Conservation (phyloP, 2,113 vertebrate genomes). For the Ramphastos sulfuratus region DNA sequence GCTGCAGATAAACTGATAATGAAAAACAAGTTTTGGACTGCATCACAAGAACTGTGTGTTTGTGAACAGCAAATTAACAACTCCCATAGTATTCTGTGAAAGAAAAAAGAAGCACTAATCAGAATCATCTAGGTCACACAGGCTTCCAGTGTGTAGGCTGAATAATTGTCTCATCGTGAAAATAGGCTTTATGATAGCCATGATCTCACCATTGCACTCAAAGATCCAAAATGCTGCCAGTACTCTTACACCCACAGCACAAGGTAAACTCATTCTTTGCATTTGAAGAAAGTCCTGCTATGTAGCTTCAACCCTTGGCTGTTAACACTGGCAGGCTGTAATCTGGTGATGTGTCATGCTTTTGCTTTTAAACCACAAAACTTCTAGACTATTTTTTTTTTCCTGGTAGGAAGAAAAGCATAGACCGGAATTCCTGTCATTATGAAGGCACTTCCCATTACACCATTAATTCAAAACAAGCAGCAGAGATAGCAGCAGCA, state of each 20-base stretch:
- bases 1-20: neutral
- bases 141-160: neutral
- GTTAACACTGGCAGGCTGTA: neutral
- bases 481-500: neutral
- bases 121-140: neutral
- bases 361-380: neutral
- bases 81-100: neutral
- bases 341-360: neutral
- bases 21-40: neutral
- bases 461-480: neutral
- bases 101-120: neutral
- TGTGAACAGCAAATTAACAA: neutral
- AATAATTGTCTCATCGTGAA: constrained; percentile 2
- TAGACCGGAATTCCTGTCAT: neutral
- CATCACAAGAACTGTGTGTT: neutral
- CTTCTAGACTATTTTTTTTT: neutral
- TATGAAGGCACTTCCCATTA: neutral
- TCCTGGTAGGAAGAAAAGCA: neutral
- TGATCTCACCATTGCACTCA: constrained; percentile 16
- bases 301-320: neutral
- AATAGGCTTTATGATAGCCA: constrained; percentile 6
- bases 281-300: neutral
- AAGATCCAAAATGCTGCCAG: neutral
- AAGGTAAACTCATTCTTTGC: neutral
- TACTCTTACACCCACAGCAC: neutral